Percentiles rank a stretch among this genome's conserved stretches.
phyloP scores from a whole-genome alignment of 2,113 vertebrate genomes.

The Tauraco erythrolophus region DNA sequence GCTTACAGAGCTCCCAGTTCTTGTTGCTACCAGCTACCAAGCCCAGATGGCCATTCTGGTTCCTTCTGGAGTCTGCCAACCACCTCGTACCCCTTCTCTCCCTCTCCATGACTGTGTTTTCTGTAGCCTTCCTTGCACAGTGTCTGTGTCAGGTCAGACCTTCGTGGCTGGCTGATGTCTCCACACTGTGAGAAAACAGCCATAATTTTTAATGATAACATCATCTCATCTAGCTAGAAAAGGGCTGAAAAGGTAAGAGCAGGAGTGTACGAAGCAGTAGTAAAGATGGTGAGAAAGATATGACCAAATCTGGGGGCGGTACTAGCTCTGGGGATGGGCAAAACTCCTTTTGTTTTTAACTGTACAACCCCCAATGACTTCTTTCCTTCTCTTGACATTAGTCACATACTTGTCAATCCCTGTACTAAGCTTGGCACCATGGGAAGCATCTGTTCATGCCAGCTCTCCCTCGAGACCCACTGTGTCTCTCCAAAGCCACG shows the following conservation, averaged over 20 bases:
- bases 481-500: neutral
- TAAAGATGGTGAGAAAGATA: neutral
- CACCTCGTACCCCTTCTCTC: neutral
- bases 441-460: neutral
- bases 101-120: neutral
- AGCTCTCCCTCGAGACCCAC: neutral
- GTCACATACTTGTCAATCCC: neutral
- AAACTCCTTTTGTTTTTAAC: neutral
- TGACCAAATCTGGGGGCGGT: neutral
- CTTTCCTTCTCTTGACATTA: neutral
- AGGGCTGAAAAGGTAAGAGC: neutral
- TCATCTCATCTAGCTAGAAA: neutral
- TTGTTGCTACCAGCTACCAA: neutral
- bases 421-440: neutral
- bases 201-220: neutral
- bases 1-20: neutral
- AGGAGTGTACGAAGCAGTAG: neutral
- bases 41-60: neutral
- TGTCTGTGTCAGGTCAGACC: neutral
- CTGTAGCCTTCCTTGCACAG: neutral
- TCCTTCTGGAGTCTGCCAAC: neutral
- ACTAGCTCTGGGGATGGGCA: neutral
- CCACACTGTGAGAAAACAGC: neutral
- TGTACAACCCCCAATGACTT: fast-evolving
- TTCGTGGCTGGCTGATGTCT: neutral